Evolutionary conservation across 2,797 vertebrate species (phyloP).

Genomic region (Anabacerthia variegaticeps): DNA sequence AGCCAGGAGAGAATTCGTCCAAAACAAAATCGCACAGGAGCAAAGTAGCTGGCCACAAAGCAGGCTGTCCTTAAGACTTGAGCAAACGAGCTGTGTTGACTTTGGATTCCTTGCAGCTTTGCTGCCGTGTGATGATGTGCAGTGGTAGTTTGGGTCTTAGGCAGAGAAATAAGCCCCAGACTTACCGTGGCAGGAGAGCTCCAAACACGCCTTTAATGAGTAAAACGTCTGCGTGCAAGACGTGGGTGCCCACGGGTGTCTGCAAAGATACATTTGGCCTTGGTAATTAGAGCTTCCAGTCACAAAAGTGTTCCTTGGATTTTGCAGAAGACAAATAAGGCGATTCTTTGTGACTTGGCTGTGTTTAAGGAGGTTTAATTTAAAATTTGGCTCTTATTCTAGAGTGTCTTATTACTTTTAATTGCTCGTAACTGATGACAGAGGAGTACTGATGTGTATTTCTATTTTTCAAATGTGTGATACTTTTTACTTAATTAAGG

Average conservation of each 20-base stretch:
- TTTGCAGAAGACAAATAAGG: neutral
- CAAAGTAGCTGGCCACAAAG: neutral
- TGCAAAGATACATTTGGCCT: neutral
- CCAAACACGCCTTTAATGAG: neutral
- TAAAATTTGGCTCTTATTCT: neutral
- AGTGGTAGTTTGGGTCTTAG: neutral
- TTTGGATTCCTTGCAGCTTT: neutral
- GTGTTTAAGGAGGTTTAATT: neutral
- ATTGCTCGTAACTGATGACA: neutral
- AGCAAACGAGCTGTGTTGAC: neutral
- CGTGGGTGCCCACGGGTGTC: neutral
- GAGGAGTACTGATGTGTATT: neutral
- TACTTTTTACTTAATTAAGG: neutral
- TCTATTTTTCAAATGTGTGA: neutral
- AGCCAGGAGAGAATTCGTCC: neutral
- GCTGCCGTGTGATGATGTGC: neutral
- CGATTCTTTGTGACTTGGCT: neutral
- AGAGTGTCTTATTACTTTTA: neutral
- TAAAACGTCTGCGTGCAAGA: neutral
- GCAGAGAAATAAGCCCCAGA: neutral
- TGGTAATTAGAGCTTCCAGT: neutral
- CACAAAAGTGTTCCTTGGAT: neutral
- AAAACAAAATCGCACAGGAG: neutral
- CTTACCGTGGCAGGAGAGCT: neutral
- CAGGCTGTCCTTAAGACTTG: neutral